These are phyloP conservation scores for Murina feae DNA, from an alignment of 2,113 vertebrate genomes.

Conservation along the genomic window DNA sequence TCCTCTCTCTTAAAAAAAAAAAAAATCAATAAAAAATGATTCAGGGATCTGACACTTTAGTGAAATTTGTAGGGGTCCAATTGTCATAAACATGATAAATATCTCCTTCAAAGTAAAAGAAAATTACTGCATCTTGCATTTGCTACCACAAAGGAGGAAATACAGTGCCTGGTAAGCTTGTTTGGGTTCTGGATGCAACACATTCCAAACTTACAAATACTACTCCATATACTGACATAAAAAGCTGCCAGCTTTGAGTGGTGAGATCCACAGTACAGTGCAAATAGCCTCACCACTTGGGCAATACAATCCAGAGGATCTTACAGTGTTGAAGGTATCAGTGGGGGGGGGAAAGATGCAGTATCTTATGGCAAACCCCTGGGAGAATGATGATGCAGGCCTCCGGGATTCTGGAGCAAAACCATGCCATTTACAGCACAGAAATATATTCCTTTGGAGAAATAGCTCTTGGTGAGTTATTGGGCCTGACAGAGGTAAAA, in stretches of 20 bases:
- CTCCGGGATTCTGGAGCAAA: not conserved
- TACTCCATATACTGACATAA: not conserved
- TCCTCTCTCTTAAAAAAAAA: not conserved
- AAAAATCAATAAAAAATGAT: not conserved
- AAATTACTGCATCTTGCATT: not conserved
- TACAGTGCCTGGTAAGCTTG: not conserved
- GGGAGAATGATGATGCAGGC: not conserved
- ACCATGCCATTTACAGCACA: not conserved
- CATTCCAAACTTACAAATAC: not conserved
- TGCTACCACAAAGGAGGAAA: not conserved
- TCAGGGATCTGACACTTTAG: not conserved
- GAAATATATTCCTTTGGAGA: constrained; percentile 16
- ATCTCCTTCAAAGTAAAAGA: not conserved
- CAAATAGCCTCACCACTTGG: not conserved
- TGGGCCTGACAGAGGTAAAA: not conserved
- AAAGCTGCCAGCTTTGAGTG: not conserved
- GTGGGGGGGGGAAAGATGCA: not conserved
- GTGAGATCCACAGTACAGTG: not conserved
- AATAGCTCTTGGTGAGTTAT: not conserved
- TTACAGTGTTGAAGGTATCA: not conserved
- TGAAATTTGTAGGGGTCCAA: not conserved
- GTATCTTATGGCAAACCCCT: not conserved
- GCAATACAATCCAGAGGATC: not conserved
- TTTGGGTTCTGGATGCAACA: not conserved
- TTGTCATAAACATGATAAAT: not conserved